A percentile compares a stretch with the other conserved stretches of the same genome.
Evolutionary conservation across 2,797 vertebrate genomes (phyloP).

Genomic region (Toxotes lorentzi): DNA sequence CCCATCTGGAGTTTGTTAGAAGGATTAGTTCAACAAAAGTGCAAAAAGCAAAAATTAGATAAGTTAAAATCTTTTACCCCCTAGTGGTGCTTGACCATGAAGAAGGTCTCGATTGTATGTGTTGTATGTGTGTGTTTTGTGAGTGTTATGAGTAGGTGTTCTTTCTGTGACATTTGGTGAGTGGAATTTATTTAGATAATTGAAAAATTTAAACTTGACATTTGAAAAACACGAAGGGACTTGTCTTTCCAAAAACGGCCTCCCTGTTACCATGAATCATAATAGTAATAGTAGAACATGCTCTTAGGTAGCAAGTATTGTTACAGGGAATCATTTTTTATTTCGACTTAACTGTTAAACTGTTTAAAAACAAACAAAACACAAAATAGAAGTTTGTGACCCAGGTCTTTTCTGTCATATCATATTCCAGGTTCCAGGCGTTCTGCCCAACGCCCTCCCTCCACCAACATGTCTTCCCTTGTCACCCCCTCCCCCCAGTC

Average conservation of each 20-base stretch:
- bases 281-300: too few species aligned
- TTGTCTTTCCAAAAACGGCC: too few species aligned
- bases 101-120: not conserved
- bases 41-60: not conserved
- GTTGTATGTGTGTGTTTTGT: too few species aligned
- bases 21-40: not conserved
- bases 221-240: not conserved
- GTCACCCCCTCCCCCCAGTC: conserved; percentile 31
- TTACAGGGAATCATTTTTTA: not conserved
- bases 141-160: too few species aligned
- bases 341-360: not conserved
- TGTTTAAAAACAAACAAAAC: not conserved
- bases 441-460: conserved; percentile 53
- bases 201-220: too few species aligned
- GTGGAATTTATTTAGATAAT: too few species aligned
- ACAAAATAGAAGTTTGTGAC: not conserved
- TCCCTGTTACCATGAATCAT: not conserved
- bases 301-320: not conserved
- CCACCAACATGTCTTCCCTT: conserved; percentile 49
- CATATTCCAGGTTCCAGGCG: conserved; percentile 66
- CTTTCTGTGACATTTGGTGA: too few species aligned
- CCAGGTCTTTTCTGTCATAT: not conserved
- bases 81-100: not conserved
- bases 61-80: not conserved
- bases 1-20: not conserved